Conservation (phyloP, 2,113 vertebrate genomes). For the Phrynocephalus versicolor region DNA sequence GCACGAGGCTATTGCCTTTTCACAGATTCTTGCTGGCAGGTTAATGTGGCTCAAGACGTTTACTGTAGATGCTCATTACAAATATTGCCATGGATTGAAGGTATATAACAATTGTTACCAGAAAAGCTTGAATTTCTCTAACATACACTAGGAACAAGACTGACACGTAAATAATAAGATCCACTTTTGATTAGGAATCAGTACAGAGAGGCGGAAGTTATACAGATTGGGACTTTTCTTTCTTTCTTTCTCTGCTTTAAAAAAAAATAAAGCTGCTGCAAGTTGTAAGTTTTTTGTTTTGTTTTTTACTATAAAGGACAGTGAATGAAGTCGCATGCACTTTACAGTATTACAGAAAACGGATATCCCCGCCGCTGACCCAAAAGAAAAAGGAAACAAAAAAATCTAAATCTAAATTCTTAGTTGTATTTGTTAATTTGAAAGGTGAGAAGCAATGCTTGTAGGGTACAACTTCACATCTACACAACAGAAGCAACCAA, state of each 20-base stretch:
- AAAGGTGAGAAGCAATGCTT: not conserved
- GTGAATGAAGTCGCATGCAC: conserved; percentile 66
- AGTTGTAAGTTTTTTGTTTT: conserved; percentile 46
- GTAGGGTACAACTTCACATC: conserved; percentile 38
- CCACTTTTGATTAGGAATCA: conserved; percentile 73
- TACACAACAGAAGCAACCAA: conserved; percentile 43
- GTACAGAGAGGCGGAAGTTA: conserved; percentile 69
- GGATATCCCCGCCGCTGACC: conserved; percentile 56
- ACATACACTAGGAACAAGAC: conserved; percentile 78
- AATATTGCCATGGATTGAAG: conserved; percentile 78
- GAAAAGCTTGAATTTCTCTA: conserved; percentile 78
- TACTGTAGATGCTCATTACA: conserved; percentile 78
- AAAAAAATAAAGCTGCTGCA: conserved; percentile 64
- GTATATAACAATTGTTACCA: conserved; percentile 72
- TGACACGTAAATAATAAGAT: conserved; percentile 66
- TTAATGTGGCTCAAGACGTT: conserved; percentile 84
- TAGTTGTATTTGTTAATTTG: conserved; percentile 25
- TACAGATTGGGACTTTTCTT: conserved; percentile 67
- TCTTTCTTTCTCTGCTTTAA: conserved; percentile 54
- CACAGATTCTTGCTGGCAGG: conserved; percentile 81
- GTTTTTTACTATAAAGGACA: conserved; percentile 54
- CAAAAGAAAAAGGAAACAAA: conserved; percentile 48
- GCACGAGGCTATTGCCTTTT: conserved; percentile 73
- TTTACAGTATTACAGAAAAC: conserved; percentile 60
- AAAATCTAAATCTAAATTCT: conserved; percentile 4